Conservation (phyloP, 2,888 invertebrate species). For the Tortrix viridana region DNA sequence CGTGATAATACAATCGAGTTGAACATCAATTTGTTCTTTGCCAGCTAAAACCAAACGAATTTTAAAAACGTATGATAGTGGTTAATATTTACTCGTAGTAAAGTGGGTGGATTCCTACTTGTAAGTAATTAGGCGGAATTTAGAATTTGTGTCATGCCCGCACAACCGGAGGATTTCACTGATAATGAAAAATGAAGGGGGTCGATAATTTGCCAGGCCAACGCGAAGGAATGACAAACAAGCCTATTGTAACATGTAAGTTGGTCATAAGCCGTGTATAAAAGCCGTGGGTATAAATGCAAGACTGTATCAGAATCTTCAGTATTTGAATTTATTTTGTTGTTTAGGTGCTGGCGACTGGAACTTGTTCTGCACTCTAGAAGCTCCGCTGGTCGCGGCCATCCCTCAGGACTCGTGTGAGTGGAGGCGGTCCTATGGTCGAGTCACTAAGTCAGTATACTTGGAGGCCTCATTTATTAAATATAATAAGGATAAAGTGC, state of each 20-base stretch:
- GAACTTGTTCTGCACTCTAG: slow-evolving; percentile 92
- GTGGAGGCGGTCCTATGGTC: slow-evolving; percentile 95
- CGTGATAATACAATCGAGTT: slow-evolving; percentile 45
- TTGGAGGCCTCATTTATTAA: slow-evolving; percentile 92
- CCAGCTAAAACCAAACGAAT: slow-evolving; percentile 5
- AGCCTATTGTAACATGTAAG: slow-evolving; percentile 90
- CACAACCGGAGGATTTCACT: slow-evolving; percentile 62
- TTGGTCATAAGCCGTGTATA: slow-evolving; percentile 46
- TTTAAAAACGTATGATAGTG: slow-evolving; percentile 29
- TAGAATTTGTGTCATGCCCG: slow-evolving; percentile 73
- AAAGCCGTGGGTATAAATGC: neutral
- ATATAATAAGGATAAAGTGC: slow-evolving; percentile 89
- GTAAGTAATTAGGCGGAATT: slow-evolving; percentile 52
- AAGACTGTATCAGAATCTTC: neutral
- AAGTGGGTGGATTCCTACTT: slow-evolving; percentile 75
- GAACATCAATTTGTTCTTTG: slow-evolving; percentile 18
- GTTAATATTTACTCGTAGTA: slow-evolving; percentile 43
- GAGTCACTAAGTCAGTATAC: slow-evolving; percentile 93
- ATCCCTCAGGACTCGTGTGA: slow-evolving; percentile 95
- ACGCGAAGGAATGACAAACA: slow-evolving; percentile 86
- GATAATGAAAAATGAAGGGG: slow-evolving; percentile 86
- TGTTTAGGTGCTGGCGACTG: slow-evolving; percentile 92
- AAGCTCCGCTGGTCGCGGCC: slow-evolving; percentile 89
- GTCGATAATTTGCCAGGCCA: slow-evolving; percentile 76
- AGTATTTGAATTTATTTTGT: slow-evolving; percentile 34